These are phyloP conservation scores for Hypena proboscidalis DNA, from an alignment of 2,888 invertebrate genomes.

Conservation along the genomic window DNA sequence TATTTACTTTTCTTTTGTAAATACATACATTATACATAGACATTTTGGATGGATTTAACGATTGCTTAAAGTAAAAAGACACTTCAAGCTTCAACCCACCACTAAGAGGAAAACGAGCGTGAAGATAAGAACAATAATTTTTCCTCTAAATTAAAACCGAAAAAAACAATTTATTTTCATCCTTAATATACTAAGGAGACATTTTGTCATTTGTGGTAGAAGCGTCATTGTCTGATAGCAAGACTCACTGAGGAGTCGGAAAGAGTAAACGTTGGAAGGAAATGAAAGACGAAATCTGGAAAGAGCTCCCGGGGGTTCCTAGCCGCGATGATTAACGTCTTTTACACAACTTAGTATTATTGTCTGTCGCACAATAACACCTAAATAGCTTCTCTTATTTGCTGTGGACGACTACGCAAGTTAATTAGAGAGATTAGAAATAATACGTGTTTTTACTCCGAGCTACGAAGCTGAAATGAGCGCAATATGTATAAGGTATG, in stretches of 20 bases:
- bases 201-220: constrained; percentile 50
- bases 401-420: constrained; percentile 33
- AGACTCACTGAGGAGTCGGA: constrained; percentile 57
- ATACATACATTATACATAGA: too few species aligned
- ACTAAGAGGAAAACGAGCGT: constrained; percentile 20
- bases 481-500: constrained; percentile 5
- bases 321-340: constrained; percentile 65
- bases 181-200: constrained; percentile 36
- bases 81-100: constrained; percentile 7
- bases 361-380: constrained; percentile 53
- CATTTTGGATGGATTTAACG: too few species aligned
- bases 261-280: constrained; percentile 69
- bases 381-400: constrained; percentile 49
- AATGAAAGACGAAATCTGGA: constrained; percentile 66
- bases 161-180: constrained; percentile 32
- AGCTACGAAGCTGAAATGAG: constrained; percentile 10
- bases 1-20: too few species aligned
- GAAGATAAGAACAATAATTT: constrained; percentile 34
- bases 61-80: neutral
- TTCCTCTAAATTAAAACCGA: constrained; percentile 26
- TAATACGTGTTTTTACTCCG: constrained; percentile 29
- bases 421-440: constrained; percentile 45
- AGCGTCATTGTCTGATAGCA: constrained; percentile 63
- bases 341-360: constrained; percentile 58
- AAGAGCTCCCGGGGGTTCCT: constrained; percentile 49